Evolutionary conservation across 2,888 invertebrate species (phyloP).

Genomic region (Polylopha cassiicola): DNA sequence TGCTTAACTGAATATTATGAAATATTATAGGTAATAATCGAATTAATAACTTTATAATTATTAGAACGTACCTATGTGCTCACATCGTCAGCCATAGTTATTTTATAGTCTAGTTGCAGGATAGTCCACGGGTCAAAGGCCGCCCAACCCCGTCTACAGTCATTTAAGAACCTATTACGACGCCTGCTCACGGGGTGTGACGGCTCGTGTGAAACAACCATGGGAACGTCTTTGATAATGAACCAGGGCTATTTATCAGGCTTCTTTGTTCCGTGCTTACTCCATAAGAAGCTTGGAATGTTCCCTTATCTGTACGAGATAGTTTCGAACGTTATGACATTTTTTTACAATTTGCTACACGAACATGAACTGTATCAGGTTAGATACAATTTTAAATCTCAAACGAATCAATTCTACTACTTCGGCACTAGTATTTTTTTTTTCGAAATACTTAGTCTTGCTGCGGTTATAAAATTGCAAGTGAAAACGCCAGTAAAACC

Average conservation of each 20-base stretch:
- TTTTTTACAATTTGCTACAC: too few relatives aligned
- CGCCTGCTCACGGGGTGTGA: slow-evolving; percentile 60
- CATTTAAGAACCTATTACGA: slow-evolving; percentile 40
- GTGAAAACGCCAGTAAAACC: slow-evolving; percentile 17
- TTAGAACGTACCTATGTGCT: too few relatives aligned
- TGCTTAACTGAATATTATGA: too few relatives aligned
- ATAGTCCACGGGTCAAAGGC: slow-evolving; percentile 48
- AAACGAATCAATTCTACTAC: too few relatives aligned
- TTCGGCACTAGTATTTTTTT: too few relatives aligned
- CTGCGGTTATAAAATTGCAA: slow-evolving; percentile 12
- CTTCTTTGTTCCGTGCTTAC: slow-evolving; percentile 19
- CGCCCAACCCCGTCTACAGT: slow-evolving; percentile 42
- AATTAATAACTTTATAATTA: too few relatives aligned
- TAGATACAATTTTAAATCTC: too few relatives aligned
- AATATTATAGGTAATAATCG: too few relatives aligned
- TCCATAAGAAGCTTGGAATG: slow-evolving; percentile 18
- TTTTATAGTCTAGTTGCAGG: slow-evolving; percentile 14
- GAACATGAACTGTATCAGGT: too few relatives aligned
- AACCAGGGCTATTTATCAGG: slow-evolving; percentile 30
- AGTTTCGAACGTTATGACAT: slow-evolving; percentile 5
- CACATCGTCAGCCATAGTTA: slow-evolving; percentile 5
- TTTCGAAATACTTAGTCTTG: neutral
- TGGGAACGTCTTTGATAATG: slow-evolving; percentile 50
- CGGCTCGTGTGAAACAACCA: slow-evolving; percentile 65
- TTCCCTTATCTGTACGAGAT: slow-evolving; percentile 14